Base-by-base conservation (phyloP, 2,797 vertebrate species). In the Eurystomus glaucurus region DNA sequence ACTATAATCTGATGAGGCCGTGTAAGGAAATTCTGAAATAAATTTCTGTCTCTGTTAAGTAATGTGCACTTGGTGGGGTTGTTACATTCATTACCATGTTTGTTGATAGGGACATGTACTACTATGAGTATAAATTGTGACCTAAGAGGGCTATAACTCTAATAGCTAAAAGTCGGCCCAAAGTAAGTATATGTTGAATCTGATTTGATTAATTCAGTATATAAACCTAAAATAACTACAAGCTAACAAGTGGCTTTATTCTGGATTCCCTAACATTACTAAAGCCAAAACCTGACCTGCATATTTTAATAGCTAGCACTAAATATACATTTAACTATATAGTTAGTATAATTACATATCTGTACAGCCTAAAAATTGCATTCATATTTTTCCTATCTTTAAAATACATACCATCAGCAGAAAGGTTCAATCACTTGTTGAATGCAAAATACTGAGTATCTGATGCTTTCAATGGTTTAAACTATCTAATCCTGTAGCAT, bases 81-180 rank as follows among this genome's bases (percentile, higher is more conserved):
- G 23, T 50, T 68, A 25, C 8, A 5, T 28, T 61, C 25, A 17
- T 9, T 72, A 31, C 19, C 0, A 0, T 21, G 18, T 9, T 60
- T 0, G 0, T 45, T 62, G 41, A n/a, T 1, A 74, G 26, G 31
- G 33, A 3, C 11, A 26, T 5, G 5, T 50, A 65, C 2, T 11
- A 31, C 35, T 14, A 6, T 1, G 2, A 66, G 18, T 15, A 62
- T 41, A 64, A 87, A 21, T 1, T 76, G 11, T 52, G 43, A 28
- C 16, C 79, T 43, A 33, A 83, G 55, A 57, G 20, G 20, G 37
- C 18, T 87, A 14, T 48, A 85, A 33, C 9, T 58, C 28, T 39
- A 19, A 35, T 1, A 75, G 26, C 14, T 71, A 9, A 74, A 89
- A 75, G 39, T 62, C 78, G 91, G 18, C 33, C 31, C 13, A 45